A percentile compares a stretch with the other conserved stretches of the same genome.
These are phyloP conservation scores for Lepidurus arcticus DNA, from an alignment of 1,140 invertebrate species.

Conservation along the genomic window DNA sequence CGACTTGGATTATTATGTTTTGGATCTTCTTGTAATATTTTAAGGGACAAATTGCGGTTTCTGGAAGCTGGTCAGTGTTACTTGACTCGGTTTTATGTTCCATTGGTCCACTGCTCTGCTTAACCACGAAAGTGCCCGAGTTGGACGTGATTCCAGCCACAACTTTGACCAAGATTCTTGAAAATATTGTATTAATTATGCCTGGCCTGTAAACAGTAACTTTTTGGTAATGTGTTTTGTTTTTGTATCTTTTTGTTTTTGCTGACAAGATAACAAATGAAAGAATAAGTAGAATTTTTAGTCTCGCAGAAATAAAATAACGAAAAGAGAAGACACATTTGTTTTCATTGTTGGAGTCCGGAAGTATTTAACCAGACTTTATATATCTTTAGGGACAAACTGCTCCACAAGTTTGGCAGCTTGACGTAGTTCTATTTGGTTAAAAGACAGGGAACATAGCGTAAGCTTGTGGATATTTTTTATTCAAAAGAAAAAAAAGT, in stretches of 20 bases:
- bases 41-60: conserved; percentile 86
- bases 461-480: not conserved
- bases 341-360: not conserved
- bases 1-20: no score
- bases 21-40: conserved; percentile 38
- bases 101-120: conserved; percentile 77
- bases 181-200: conserved; percentile 96
- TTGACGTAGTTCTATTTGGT: not conserved
- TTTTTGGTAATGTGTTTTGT: not conserved
- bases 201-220: conserved; percentile 68
- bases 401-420: conserved; percentile 5
- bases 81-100: conserved; percentile 91
- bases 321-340: not conserved
- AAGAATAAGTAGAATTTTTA: not conserved
- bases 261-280: not conserved
- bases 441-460: not conserved
- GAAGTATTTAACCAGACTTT: not conserved
- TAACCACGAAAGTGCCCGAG: conserved; percentile 76
- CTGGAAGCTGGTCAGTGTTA: conserved; percentile 87
- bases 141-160: conserved; percentile 63
- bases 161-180: conserved; percentile 68
- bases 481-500: not conserved
- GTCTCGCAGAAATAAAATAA: no score
- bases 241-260: not conserved
- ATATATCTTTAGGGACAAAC: not conserved